A percentile compares a stretch with the other conserved stretches of the same genome.
These are phyloP conservation scores for Scaptomyza cyrtandrae DNA, from an alignment of 2,888 invertebrate genomes.

Conservation along the genomic window DNA sequence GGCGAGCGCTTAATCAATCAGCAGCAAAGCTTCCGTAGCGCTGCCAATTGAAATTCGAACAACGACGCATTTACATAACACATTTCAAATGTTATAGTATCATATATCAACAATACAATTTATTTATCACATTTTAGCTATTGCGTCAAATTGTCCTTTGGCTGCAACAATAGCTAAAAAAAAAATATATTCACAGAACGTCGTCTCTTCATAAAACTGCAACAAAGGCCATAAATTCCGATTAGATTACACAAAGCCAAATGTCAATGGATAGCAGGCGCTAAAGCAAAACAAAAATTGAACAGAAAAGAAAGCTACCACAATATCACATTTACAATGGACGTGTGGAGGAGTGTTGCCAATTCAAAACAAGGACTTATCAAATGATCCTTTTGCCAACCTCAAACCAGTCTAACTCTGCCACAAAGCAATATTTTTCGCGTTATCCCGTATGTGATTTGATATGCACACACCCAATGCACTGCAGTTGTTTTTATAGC, in stretches of 20 bases:
- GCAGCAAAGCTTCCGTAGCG: constrained; percentile 39
- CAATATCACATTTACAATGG: constrained; percentile 59
- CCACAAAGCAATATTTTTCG: constrained; percentile 26
- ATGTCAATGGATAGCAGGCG: constrained; percentile 50
- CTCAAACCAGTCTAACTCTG: constrained; percentile 11
- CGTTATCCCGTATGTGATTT: constrained; percentile 61
- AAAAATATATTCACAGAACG: constrained; percentile 1
- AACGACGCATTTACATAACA: constrained; percentile 28
- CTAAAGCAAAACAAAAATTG: constrained; percentile 13
- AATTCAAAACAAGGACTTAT: constrained; percentile 50
- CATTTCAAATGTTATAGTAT: constrained; percentile 16
- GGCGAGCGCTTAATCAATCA: constrained; percentile 40
- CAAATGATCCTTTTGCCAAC: constrained; percentile 29
- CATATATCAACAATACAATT: constrained; percentile 6
- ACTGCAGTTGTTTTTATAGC: constrained; percentile 44
- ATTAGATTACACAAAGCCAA: constrained; percentile 80
- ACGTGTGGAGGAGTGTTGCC: constrained; percentile 17
- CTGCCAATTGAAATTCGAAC: constrained; percentile 37
- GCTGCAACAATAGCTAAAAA: constrained; percentile 14
- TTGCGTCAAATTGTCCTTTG: constrained; percentile 32
- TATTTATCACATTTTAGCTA: constrained; percentile 27
- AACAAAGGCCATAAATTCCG: constrained; percentile 74
- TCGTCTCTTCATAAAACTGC: constrained; percentile 55
- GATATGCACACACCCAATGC: constrained; percentile 11
- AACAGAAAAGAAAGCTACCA: constrained; percentile 10